Evolutionary conservation across 1,140 invertebrate species (phyloP).

Genomic region (Coelopa frigida): DNA sequence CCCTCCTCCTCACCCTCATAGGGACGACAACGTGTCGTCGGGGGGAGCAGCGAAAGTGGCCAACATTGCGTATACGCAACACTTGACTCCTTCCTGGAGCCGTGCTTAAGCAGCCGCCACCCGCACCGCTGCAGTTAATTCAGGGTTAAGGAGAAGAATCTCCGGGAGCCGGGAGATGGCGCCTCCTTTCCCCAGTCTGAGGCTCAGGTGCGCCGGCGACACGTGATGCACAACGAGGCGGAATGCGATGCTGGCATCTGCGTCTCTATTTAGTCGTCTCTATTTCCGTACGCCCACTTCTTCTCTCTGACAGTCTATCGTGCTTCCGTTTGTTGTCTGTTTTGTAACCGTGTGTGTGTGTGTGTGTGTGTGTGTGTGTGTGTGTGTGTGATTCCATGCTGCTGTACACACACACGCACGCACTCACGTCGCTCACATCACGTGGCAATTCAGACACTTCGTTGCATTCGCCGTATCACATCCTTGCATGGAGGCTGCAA

Average conservation of each 20-base stretch:
- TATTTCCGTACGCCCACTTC: too few relatives aligned
- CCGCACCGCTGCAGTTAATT: too few relatives aligned
- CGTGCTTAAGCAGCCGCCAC: too few relatives aligned
- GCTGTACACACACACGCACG: not conserved
- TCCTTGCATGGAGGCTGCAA: too few relatives aligned
- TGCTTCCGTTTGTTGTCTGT: not conserved
- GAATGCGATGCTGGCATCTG: too few relatives aligned
- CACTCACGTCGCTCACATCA: not conserved
- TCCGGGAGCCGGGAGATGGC: too few relatives aligned
- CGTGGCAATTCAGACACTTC: not conserved
- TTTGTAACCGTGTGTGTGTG: not conserved
- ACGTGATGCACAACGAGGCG: too few relatives aligned
- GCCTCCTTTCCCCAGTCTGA: too few relatives aligned
- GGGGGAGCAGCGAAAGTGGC: constrained; percentile 3
- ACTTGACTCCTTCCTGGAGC: not conserved
- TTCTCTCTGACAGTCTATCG: too few relatives aligned
- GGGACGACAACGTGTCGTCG: not conserved
- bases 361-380: not conserved
- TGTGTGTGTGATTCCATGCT: constrained; percentile 5
- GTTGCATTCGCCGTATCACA: constrained; percentile 2
- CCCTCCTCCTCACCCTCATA: constrained; percentile 3
- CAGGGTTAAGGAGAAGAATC: too few relatives aligned
- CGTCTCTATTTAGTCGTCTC: too few relatives aligned
- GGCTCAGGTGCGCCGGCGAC: too few relatives aligned
- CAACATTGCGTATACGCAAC: constrained; percentile 8